Percentiles rank a stretch among this genome's conserved stretches.
phyloP scores from a whole-genome alignment of 2,888 invertebrate species.

The Tridacna gigas region DNA sequence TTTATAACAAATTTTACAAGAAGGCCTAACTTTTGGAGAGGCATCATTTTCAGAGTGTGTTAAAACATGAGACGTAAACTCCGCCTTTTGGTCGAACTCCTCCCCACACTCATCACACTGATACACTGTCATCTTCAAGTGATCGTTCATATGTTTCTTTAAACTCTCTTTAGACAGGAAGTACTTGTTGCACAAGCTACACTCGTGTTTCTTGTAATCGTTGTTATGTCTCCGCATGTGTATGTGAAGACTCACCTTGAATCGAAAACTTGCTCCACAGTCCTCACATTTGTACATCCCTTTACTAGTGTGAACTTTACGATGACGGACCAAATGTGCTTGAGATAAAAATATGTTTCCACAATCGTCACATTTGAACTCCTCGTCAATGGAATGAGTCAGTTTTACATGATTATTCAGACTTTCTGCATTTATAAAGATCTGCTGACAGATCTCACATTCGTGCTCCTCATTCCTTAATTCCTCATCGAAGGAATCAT shows the following conservation, averaged over 20 bases:
- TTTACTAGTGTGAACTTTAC: slow-evolving; percentile 36
- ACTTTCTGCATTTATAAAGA: slow-evolving; percentile 50
- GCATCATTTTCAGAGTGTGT: background rate
- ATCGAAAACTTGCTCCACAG: slow-evolving; percentile 53
- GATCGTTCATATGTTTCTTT: slow-evolving; percentile 44
- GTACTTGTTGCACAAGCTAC: slow-evolving; percentile 51
- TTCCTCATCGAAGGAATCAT: slow-evolving; percentile 31
- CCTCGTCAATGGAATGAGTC: slow-evolving; percentile 31
- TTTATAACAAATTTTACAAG: slow-evolving; percentile 50
- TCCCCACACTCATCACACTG: slow-evolving; percentile 52
- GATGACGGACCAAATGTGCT: slow-evolving; percentile 47
- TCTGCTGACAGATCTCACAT: slow-evolving; percentile 57
- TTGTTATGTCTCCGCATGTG: slow-evolving; percentile 62
- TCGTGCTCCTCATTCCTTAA: slow-evolving; percentile 47
- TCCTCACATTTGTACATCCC: slow-evolving; percentile 48
- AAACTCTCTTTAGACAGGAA: slow-evolving; percentile 53
- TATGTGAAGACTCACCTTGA: slow-evolving; percentile 59
- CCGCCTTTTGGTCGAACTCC: slow-evolving; percentile 45
- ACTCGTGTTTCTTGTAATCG: slow-evolving; percentile 42
- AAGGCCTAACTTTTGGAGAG: slow-evolving; percentile 25
- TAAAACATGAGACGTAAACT: slow-evolving; percentile 41
- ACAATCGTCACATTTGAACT: slow-evolving; percentile 53
- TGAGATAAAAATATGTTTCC: slow-evolving; percentile 50
- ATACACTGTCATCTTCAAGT: slow-evolving; percentile 29
- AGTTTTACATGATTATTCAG: slow-evolving; percentile 50